A percentile compares a stretch with the other conserved stretches of the same genome.
Conservation (phyloP, 2,797 vertebrate genomes). For the Masticophis lateralis region DNA sequence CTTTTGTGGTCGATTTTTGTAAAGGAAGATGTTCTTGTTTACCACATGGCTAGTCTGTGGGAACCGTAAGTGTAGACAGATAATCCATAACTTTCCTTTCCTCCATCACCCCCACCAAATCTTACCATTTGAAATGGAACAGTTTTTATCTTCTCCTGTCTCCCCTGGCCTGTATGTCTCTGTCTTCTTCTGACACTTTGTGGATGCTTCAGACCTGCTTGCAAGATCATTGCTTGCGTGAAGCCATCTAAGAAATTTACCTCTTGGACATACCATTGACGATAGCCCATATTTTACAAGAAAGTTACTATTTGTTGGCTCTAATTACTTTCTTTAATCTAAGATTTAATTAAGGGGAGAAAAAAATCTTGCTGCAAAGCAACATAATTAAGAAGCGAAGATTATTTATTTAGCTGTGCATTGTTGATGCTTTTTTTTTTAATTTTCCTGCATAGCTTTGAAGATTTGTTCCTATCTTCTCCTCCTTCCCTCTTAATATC, state of each 20-base stretch:
- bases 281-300: neutral
- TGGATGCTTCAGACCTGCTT: neutral
- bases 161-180: neutral
- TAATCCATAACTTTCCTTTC: neutral
- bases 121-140: neutral
- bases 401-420: neutral
- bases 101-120: neutral
- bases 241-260: neutral
- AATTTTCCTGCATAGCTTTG: neutral
- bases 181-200: neutral
- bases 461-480: neutral
- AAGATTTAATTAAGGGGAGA: neutral
- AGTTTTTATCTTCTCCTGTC: neutral
- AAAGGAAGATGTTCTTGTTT: neutral
- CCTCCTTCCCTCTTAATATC: neutral
- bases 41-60: neutral
- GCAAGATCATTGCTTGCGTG: neutral
- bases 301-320: neutral
- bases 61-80: neutral
- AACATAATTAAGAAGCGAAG: neutral
- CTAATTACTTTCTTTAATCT: neutral
- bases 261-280: neutral
- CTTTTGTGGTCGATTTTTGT: slow-evolving; percentile 7
- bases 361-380: neutral
- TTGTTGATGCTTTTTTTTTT: neutral